Conservation (phyloP, 2,888 invertebrate genomes). For the Coecobrya sp. region DNA sequence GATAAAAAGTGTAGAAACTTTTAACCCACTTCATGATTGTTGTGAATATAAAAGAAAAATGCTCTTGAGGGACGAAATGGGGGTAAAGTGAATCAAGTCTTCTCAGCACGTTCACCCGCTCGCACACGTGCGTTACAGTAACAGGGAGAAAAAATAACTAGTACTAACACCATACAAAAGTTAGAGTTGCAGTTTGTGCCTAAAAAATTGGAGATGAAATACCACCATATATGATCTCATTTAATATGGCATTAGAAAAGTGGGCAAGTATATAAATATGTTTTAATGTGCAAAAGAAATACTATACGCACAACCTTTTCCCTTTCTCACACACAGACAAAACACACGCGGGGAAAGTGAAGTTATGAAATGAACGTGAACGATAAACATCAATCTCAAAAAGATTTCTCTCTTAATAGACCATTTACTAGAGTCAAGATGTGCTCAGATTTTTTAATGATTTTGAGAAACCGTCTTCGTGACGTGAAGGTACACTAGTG, state of each 20-base stretch:
- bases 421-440: conserved; percentile 71
- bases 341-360: background rate
- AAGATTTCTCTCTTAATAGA: conserved; percentile 75
- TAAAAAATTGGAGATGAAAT: background rate
- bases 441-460: conserved; percentile 75
- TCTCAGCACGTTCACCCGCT: conserved; percentile 31
- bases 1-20: background rate
- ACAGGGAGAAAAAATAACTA: conserved; percentile 11
- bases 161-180: background rate
- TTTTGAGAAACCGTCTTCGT: conserved; percentile 36
- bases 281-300: conserved; percentile 15
- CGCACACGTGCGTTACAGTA: conserved; percentile 59
- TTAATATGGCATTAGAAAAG: background rate
- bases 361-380: conserved; percentile 77
- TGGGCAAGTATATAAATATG: background rate
- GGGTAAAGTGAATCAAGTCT: conserved; percentile 46
- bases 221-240: background rate
- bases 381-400: conserved; percentile 73
- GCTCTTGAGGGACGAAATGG: conserved; percentile 37
- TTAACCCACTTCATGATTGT: conserved; percentile 42
- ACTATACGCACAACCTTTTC: background rate
- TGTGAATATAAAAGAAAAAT: conserved; percentile 39
- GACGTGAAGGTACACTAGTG: conserved; percentile 26
- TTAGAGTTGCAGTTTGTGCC: conserved; percentile 4
- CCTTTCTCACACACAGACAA: background rate